Evolutionary conservation across 2,113 vertebrate species (phyloP), one percentile per base, ranked within the genome.

Genomic region (Grammomys surdaster): DNA sequence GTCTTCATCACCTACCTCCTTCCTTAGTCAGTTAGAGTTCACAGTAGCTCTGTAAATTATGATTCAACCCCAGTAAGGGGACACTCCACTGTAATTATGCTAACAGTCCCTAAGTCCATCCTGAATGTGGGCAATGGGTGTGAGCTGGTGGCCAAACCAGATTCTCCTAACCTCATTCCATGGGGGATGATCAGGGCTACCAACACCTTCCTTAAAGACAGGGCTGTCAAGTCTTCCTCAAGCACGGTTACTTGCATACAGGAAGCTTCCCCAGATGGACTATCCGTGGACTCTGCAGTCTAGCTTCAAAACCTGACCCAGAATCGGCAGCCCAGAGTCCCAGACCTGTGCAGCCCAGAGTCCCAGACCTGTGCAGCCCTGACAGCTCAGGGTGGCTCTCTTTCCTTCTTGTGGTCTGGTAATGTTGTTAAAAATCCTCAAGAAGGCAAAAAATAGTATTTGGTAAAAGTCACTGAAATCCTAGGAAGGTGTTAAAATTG

Each of bases 401-500:
- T 90, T 93, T 94, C 54, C 24, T 73, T 84, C 43, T 76, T 84
- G 63, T 73, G 81, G 88, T 96, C 96, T 97, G 96, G 90, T 86
- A 95, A 97, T 87, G 90, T 70, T 91, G 92, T 96, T 94, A 93
- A 96, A 85, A 88, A 89, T 73, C 78, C 72, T 77, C 60, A 33
- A 51, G 54, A 93, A 93, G 82, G 77, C 95, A 98, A 97, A 85
- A 98, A 97, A 97, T 97, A 97, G 91, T 78, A 87, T 69, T 93
- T 82, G 94, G 96, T 92, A 93, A 95, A 76, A 97, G 72, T 95
- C 65, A 87, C 92, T 76, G 94, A 97, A 97, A 95, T 94, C 91
- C 94, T 96, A 96, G 69, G 73, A 96, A 97, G 94, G 94, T 96
- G 94, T 96, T 78, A 97, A 95, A 98, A 75, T 82, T 97, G 97